These are phyloP conservation scores for Cryptops parisi DNA, from an alignment of 2,888 invertebrate genomes.

Conservation along the genomic window DNA sequence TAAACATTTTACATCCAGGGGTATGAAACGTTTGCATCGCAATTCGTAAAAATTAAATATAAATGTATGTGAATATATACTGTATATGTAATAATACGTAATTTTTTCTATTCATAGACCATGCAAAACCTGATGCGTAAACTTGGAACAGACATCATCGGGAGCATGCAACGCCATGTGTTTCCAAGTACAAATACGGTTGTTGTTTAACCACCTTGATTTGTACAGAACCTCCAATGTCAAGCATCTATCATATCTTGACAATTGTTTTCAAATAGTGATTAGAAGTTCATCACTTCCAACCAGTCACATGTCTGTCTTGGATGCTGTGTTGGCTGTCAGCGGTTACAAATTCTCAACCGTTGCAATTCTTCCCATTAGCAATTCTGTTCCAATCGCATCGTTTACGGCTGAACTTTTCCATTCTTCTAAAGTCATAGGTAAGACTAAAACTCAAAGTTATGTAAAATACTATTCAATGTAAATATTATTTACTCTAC, in stretches of 20 bases:
- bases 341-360: conserved; percentile 44
- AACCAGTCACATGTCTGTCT: conserved; percentile 34
- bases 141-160: conserved; percentile 7
- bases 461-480: too few species aligned
- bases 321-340: conserved; percentile 32
- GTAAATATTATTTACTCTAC: too few species aligned
- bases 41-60: not conserved
- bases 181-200: not conserved
- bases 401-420: conserved; percentile 93
- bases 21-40: conserved; percentile 29
- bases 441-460: conserved; percentile 9
- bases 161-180: not conserved
- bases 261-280: too few species aligned
- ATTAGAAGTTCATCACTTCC: conserved; percentile 13
- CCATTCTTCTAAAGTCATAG: conserved; percentile 76
- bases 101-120: conserved; percentile 1
- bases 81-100: too few species aligned
- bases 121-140: conserved; percentile 9
- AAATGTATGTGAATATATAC: too few species aligned
- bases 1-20: conserved; percentile 87
- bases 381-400: conserved; percentile 89
- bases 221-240: too few species aligned
- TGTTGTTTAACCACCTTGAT: too few species aligned
- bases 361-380: conserved; percentile 87
- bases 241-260: too few species aligned